These are phyloP conservation scores for Trematomus bernacchii DNA, from an alignment of 2,797 vertebrate genomes.

Conservation along the genomic window DNA sequence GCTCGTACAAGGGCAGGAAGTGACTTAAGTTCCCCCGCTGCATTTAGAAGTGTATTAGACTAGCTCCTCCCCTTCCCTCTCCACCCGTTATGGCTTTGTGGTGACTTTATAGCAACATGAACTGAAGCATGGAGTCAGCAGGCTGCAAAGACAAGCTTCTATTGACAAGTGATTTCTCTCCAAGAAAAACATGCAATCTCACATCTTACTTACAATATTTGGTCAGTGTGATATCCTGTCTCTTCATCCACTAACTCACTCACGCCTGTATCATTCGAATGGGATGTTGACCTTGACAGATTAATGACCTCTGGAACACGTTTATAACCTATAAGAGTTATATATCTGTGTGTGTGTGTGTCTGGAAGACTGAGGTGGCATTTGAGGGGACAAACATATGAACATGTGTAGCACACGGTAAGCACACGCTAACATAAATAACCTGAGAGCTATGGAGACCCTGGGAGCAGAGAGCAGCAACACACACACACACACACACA, in stretches of 20 bases:
- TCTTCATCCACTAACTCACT: constrained; percentile 11
- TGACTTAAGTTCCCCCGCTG: not conserved
- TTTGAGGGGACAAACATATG: constrained; percentile 62
- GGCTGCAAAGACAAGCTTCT: constrained; percentile 53
- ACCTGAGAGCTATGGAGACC: constrained; percentile 84
- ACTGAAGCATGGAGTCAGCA: constrained; percentile 20
- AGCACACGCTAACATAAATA: constrained; percentile 74
- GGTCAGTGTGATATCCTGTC: constrained; percentile 35
- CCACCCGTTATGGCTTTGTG: constrained; percentile 66
- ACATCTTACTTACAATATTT: constrained; percentile 39
- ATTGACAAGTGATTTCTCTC: constrained; percentile 53
- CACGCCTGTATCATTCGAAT: constrained; percentile 3
- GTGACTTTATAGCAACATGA: constrained; percentile 36
- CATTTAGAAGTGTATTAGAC: constrained; percentile 11
- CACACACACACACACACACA: constrained; percentile 19
- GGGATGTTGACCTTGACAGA: constrained; percentile 32
- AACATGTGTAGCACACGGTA: constrained; percentile 54
- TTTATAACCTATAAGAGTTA: constrained; percentile 18
- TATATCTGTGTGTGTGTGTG: constrained; percentile 18
- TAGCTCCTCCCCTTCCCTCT: not conserved
- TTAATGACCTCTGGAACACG: constrained; percentile 11
- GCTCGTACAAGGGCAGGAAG: not conserved
- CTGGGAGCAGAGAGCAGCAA: constrained; percentile 73
- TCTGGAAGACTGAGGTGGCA: constrained; percentile 80
- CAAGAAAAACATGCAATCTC: constrained; percentile 73